Percentiles rank a stretch among this genome's conserved stretches.
Conservation (phyloP, 2,888 invertebrate genomes). For the Nasonovia ribisnigri region DNA sequence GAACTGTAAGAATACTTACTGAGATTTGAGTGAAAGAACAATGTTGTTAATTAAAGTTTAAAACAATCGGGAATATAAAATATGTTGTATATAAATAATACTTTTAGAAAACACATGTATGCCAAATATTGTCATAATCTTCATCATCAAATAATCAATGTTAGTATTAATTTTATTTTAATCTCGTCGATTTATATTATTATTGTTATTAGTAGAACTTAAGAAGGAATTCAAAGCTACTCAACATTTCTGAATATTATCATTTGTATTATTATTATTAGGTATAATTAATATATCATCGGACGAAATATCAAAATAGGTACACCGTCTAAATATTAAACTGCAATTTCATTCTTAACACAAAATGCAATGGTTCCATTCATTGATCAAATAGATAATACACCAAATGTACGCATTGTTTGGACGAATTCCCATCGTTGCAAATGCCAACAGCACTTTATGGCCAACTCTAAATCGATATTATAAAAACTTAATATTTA, state of each 20-base stretch:
- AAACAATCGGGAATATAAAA: background rate
- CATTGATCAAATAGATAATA: background rate
- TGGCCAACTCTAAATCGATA: slow-evolving; percentile 40
- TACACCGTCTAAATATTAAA: background rate
- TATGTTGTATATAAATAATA: background rate
- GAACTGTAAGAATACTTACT: background rate
- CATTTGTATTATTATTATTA: background rate
- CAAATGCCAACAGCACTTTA: slow-evolving; percentile 29
- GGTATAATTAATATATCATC: background rate
- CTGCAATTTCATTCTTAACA: background rate
- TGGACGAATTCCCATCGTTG: slow-evolving; percentile 14
- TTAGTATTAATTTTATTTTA: background rate
- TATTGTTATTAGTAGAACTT: background rate
- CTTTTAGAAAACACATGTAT: background rate
- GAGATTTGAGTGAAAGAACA: background rate
- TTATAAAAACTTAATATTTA: slow-evolving; percentile 63
- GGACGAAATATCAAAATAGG: background rate
- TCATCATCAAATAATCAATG: background rate
- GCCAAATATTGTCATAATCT: background rate
- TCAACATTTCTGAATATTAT: background rate
- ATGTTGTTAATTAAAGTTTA: background rate
- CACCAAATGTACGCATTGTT: background rate
- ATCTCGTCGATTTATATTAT: background rate
- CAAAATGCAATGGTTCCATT: background rate
- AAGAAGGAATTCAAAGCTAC: background rate